Percentiles rank a stretch among this genome's conserved stretches.
Conservation (phyloP, 2,113 vertebrate genomes). For the Narcine bancroftii region DNA sequence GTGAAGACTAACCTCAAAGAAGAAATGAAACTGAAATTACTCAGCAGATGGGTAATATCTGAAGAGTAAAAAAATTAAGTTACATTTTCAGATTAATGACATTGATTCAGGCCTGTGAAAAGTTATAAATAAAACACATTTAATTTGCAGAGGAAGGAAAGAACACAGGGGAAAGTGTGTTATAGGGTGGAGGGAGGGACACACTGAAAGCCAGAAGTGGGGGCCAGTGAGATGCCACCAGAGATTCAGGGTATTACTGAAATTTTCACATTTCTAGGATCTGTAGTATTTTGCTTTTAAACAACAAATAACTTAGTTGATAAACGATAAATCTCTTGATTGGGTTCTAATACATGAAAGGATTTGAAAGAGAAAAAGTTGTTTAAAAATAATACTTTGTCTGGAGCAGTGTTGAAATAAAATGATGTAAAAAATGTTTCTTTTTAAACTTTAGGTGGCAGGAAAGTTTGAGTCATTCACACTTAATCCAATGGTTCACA, state of each 20-base stretch:
- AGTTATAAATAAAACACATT: too few relatives aligned
- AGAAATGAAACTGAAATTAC: too few relatives aligned
- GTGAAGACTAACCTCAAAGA: background rate
- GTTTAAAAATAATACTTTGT: background rate
- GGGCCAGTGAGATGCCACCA: too few relatives aligned
- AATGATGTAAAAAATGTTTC: background rate
- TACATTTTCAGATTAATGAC: background rate
- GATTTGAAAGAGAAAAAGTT: background rate
- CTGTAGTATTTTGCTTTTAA: too few relatives aligned
- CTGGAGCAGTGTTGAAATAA: background rate
- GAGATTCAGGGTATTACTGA: too few relatives aligned
- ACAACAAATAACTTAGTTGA: background rate
- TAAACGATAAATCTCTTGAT: background rate
- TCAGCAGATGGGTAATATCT: too few relatives aligned
- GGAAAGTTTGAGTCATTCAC: slow-evolving; percentile 14
- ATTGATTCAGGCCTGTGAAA: background rate
- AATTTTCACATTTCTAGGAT: too few relatives aligned
- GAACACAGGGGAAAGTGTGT: too few relatives aligned
- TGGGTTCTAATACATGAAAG: background rate
- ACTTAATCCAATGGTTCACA: too few relatives aligned
- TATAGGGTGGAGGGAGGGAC: too few relatives aligned
- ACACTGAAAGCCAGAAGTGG: too few relatives aligned
- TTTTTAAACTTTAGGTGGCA: background rate
- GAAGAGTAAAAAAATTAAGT: background rate
- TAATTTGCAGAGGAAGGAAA: too few relatives aligned